These are phyloP conservation scores for Tympanoctomys barrerae DNA, from an alignment of 2,797 vertebrate genomes.

Conservation along the genomic window DNA sequence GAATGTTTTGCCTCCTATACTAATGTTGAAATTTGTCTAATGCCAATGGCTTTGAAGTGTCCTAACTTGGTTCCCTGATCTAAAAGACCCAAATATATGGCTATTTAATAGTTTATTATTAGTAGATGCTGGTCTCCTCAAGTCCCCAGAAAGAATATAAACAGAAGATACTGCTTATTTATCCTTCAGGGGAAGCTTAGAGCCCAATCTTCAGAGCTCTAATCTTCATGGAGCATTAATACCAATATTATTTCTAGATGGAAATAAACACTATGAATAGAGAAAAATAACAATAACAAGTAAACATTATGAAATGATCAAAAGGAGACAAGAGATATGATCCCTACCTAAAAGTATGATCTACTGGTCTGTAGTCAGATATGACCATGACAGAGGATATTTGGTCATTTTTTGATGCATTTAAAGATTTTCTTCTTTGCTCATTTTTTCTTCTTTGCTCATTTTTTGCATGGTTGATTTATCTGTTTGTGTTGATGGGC, in stretches of 20 bases:
- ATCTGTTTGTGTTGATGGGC: no score
- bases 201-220: background rate
- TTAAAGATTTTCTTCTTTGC: background rate
- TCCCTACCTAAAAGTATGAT: background rate
- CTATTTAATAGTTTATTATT: background rate
- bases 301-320: background rate
- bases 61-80: background rate
- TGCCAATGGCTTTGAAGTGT: background rate
- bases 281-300: background rate
- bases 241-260: background rate
- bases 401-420: background rate
- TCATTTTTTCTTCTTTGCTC: no score
- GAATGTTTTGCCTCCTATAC: background rate
- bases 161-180: background rate
- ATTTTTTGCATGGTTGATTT: no score
- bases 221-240: background rate
- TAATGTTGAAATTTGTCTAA: background rate
- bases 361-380: background rate
- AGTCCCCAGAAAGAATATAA: background rate
- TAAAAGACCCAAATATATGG: background rate
- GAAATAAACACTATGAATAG: background rate
- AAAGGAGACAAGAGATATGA: background rate
- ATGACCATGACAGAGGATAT: background rate
- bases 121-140: background rate
- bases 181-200: background rate